A percentile compares a stretch with the other conserved stretches of the same genome.
Conservation (phyloP, 2,888 invertebrate species). For the Orchesellides sinensis region DNA sequence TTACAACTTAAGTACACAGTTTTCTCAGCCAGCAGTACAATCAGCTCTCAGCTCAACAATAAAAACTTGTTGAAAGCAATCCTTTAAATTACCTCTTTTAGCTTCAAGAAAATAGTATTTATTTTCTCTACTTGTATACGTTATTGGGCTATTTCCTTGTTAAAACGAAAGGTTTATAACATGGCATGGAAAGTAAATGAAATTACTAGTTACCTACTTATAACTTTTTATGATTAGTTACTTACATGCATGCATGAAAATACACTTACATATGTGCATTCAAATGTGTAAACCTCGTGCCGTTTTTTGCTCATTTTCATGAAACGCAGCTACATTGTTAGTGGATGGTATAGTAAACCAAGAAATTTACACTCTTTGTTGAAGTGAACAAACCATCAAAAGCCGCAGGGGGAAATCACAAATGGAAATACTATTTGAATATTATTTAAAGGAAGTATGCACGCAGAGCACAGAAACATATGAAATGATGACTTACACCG, state of each 20-base stretch:
- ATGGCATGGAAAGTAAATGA: neutral
- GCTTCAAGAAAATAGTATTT: neutral
- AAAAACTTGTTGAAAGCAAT: conserved; percentile 43
- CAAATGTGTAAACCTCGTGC: neutral
- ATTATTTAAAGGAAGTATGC: no score
- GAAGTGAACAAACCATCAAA: conserved; percentile 21
- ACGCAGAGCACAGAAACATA: no score
- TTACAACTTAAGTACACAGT: conserved; percentile 34
- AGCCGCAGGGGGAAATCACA: conserved; percentile 42
- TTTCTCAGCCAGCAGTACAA: neutral
- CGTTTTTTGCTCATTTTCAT: neutral
- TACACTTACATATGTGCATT: neutral
- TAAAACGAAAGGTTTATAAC: conserved; percentile 1
- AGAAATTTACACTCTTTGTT: conserved; percentile 48
- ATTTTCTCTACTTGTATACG: neutral
- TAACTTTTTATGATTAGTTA: no score
- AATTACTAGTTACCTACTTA: conserved; percentile 8
- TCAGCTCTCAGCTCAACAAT: neutral
- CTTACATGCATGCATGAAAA: neutral
- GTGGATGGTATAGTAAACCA: conserved; percentile 22
- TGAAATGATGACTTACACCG: no score
- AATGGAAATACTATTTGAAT: neutral
- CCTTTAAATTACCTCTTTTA: conserved; percentile 23
- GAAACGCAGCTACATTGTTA: neutral
- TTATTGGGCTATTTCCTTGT: conserved; percentile 33